A percentile compares a stretch with the other conserved stretches of the same genome.
These are phyloP conservation scores for Monochamus saltuarius DNA, from an alignment of 1,140 invertebrate species.

Conservation along the genomic window DNA sequence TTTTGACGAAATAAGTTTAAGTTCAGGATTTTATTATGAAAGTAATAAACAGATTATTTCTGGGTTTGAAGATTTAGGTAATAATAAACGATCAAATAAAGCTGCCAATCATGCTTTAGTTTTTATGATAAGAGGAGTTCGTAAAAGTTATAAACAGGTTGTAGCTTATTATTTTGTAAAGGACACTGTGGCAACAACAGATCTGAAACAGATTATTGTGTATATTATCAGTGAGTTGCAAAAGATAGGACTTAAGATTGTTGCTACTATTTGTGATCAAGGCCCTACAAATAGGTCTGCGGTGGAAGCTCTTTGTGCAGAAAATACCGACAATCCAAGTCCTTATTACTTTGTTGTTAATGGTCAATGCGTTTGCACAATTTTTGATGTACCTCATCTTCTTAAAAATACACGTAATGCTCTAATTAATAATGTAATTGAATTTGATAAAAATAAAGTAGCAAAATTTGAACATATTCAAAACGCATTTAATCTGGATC, in stretches of 20 bases:
- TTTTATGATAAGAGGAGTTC: constrained; percentile 15
- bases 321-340: constrained; percentile 5
- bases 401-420: constrained; percentile 22
- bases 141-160: constrained; percentile 10
- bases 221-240: neutral
- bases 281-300: neutral
- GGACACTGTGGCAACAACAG: neutral
- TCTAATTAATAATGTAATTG: constrained; percentile 14
- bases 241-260: neutral
- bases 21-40: constrained; percentile 18
- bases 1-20: neutral
- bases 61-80: constrained; percentile 8
- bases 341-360: constrained; percentile 24
- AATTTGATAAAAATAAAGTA: constrained; percentile 11
- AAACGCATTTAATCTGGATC: constrained; percentile 13
- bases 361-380: constrained; percentile 16
- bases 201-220: constrained; percentile 6
- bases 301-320: neutral
- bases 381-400: constrained; percentile 28
- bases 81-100: neutral
- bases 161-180: constrained; percentile 12
- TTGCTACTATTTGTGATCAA: neutral
- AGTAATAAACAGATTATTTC: neutral
- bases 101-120: constrained; percentile 10
- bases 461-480: constrained; percentile 25